Evolutionary conservation across 2,113 vertebrate genomes (phyloP), one percentile per base, ranked within the genome.

Genomic region (Dunckerocampus dactyliophorus): DNA sequence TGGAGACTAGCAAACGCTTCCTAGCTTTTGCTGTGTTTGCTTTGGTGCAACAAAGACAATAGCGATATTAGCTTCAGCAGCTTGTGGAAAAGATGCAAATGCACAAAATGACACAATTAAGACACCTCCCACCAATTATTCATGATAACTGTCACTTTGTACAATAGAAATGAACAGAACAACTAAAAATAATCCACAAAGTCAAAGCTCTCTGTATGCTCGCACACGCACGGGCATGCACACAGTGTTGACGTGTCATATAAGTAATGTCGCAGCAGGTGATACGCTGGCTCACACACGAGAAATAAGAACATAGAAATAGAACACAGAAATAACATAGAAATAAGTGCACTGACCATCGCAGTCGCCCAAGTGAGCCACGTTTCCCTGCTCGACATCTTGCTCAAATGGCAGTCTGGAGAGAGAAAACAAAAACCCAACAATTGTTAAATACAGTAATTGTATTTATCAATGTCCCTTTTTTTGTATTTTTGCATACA

Each of bases 321-420:
- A n/a, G n/a, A n/a, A n/a, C 43, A 53, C 59, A 64, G n/a, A n/a
- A n/a, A 14, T 51, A 47, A 58, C 37, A 49, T 21, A 53, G 43
- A 50, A 15, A 62, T 1, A 55, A 16, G 45, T 24, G 31, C 48
- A 56, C 94, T 91, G 85, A 98, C 96, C 95, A 67, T 96, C 93
- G 34, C 96, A 98, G 86, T 97, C 95, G 6, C 94, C 95, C 86
- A 98, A 87, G 81, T 95, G 93, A 42, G 92, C 91, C 0, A 94
- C 95, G 84, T 92, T 95, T 69, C 92, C 87, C 0, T 94, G 93
- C 1, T 89, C 83, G 9, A 96, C 89, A 64, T 98, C 95, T 90
- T 98, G 96, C 81, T 97, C 94, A 13, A 98, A 96, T 14, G 88
- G 67, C 81, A 85, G 87, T 79, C 96, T 98, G 82, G 21, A 15